These are phyloP conservation scores for Forbesichthys papilliferus DNA, from an alignment of 2,113 vertebrate species.

Conservation along the genomic window DNA sequence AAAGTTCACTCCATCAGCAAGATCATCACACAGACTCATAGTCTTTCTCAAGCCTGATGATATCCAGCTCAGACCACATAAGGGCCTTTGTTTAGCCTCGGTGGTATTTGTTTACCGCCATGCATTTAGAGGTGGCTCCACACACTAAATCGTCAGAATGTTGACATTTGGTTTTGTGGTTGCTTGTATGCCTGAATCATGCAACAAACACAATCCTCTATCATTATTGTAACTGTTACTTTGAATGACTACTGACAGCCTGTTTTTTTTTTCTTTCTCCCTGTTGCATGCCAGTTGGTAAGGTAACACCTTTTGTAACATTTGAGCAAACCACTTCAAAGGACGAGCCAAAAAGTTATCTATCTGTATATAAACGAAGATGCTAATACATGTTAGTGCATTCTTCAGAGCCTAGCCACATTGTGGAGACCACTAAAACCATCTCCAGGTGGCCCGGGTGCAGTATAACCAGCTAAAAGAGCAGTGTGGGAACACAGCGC, in stretches of 20 bases:
- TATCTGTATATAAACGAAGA: conserved; percentile 7
- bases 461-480: not conserved
- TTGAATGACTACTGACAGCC: not conserved
- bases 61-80: not conserved
- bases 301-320: conserved; percentile 18
- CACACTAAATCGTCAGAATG: not conserved
- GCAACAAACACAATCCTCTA: not conserved
- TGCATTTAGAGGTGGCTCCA: not conserved
- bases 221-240: not conserved
- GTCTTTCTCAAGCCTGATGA: not conserved
- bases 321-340: conserved; percentile 38
- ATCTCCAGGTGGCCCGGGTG: not conserved
- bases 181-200: not conserved
- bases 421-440: not conserved
- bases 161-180: conserved; percentile 3
- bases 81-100: conserved; percentile 1
- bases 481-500: not conserved
- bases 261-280: not conserved
- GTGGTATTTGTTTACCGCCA: not conserved
- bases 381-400: no score
- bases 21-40: not conserved
- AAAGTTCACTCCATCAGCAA: not conserved
- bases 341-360: conserved; percentile 1
- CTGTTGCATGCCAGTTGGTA: not conserved
- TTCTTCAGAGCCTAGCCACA: conserved; percentile 3